These are phyloP conservation scores for Colletes latitarsis DNA, from an alignment of 1,140 invertebrate species.

Conservation along the genomic window DNA sequence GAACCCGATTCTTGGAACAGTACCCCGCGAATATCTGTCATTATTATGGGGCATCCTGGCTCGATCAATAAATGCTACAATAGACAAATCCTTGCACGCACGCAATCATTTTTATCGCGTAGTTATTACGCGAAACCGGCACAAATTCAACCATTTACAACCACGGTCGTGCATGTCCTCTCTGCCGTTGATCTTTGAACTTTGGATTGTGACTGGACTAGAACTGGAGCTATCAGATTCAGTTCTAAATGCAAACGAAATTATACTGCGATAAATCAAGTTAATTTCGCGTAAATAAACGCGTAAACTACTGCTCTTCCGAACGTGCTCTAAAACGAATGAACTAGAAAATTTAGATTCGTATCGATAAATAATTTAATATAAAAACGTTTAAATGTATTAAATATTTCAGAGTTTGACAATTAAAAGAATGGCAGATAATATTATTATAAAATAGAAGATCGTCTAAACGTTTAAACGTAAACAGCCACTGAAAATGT, in stretches of 20 bases:
- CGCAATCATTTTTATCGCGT: conserved; percentile 24
- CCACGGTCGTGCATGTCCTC: neutral
- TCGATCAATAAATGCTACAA: conserved; percentile 24
- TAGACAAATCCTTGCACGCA: conserved; percentile 9
- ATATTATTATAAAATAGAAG: no score
- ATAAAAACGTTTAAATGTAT: no score
- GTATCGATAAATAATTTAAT: no score
- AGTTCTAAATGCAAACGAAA: neutral
- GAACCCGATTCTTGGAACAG: conserved; percentile 29
- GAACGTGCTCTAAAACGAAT: no score
- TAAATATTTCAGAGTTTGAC: no score
- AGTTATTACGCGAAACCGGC: conserved; percentile 4
- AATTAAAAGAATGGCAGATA: no score
- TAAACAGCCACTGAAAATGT: no score
- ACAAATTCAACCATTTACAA: neutral
- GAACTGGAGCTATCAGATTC: neutral
- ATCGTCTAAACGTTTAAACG: no score
- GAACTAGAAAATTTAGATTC: neutral
- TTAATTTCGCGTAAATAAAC: neutral
- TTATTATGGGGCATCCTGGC: conserved; percentile 20
- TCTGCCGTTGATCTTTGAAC: neutral
- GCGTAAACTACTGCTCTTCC: neutral
- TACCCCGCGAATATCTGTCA: conserved; percentile 27
- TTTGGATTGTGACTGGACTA: neutral
- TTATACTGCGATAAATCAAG: neutral